Evolutionary conservation across 2,797 vertebrate species (phyloP), one percentile per base, ranked within the genome.

Genomic region (Hypotaenidia philippensis): DNA sequence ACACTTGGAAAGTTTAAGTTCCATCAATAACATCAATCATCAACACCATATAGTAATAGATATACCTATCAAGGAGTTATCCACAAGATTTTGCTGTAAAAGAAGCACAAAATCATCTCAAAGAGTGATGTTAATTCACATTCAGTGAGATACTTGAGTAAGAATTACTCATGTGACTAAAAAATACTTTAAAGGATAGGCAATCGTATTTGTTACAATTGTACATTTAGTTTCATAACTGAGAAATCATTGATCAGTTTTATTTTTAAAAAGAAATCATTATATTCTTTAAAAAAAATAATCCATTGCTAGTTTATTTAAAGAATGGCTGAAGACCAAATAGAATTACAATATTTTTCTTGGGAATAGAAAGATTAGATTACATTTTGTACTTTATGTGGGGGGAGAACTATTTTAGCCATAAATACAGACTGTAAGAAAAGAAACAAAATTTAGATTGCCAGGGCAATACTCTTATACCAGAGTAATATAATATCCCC

Each of bases 321-420:
- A 96, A 91, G 45, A 87, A 96, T 83, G 40, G 32, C 64, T 93
- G 47, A 69, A 88, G 18, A 65, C 75, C 56, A 68, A 93, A 95
- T 75, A 40, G 68, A 97, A 97, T 95, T 95, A 89, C 71, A 91
- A 55, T 87, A 69, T 71, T 80, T 20, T 89, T 94, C 92, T 93
- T 63, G 86, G 59, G 44, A 94, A 90, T 26, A 94, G 83, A 96
- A 97, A 97, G 83, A 96, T 77, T 90, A 93, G 74, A 86, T 96
- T 95, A 76, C 52, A 88, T 29, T 92, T 91, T 29, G 41, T 87
- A 87, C 83, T 92, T 95, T 94, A 93, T 34, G 45, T 65, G 76
- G 83, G 89, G 70, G 91, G 94, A 49, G 2, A 41, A 44, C 77
- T 94, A 79, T 94, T 96, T 96, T 91, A 64, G 63, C 80, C 69